Conservation (phyloP, 1,140 invertebrate species). For the Dryas iulia region DNA sequence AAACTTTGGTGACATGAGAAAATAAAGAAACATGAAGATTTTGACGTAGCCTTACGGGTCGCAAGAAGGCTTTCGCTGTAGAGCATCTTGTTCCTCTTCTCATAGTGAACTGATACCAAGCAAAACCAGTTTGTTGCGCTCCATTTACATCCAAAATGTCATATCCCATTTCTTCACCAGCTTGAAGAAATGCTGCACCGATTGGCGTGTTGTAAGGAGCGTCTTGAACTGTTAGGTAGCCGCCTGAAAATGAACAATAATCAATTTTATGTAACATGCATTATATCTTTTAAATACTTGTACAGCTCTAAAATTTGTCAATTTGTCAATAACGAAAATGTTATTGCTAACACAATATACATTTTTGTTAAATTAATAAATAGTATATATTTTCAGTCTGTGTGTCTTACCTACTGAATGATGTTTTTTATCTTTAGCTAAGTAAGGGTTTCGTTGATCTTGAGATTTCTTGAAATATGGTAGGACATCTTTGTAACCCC, state of each 20-base stretch:
- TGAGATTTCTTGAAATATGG: slow-evolving; percentile 94
- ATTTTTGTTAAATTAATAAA: no score
- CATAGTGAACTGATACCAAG: slow-evolving; percentile 91
- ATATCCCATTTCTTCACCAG: slow-evolving; percentile 94
- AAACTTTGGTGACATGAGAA: slow-evolving; percentile 87
- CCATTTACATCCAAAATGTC: slow-evolving; percentile 90
- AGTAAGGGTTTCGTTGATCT: slow-evolving; percentile 90
- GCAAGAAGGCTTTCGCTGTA: slow-evolving; percentile 89
- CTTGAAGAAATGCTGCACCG: slow-evolving; percentile 91
- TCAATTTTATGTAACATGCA: no score
- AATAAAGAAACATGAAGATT: slow-evolving; percentile 89
- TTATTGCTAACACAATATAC: no score
- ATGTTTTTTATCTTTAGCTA: slow-evolving; percentile 85
- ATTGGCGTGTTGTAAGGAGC: slow-evolving; percentile 90
- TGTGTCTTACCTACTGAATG: slow-evolving; percentile 64
- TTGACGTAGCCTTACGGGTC: slow-evolving; percentile 85
- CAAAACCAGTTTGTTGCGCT: slow-evolving; percentile 89
- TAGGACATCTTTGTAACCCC: slow-evolving; percentile 93
- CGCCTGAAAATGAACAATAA: slow-evolving; percentile 81
- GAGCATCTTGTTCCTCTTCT: slow-evolving; percentile 88
- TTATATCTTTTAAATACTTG: no score
- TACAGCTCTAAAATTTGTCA: no score
- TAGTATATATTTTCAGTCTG: neutral
- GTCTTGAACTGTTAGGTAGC: slow-evolving; percentile 90
- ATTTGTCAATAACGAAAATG: no score